Conservation (phyloP, 2,888 invertebrate genomes). For the Agonopterix heracliana region DNA sequence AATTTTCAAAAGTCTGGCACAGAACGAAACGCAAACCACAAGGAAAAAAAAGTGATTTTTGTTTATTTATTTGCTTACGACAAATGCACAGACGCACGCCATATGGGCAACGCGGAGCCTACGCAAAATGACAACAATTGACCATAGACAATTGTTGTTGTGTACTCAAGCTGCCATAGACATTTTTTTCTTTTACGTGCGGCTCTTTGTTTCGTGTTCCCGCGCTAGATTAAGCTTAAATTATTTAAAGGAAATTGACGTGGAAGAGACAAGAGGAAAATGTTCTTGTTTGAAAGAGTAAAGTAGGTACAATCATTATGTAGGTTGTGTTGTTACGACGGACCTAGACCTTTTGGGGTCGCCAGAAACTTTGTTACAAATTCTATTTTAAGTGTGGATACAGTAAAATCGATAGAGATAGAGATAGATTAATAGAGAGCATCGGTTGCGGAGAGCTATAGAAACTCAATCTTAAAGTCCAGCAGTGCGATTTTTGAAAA, state of each 20-base stretch:
- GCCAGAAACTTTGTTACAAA: too few species aligned
- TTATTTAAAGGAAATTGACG: conserved; percentile 32
- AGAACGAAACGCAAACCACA: conserved; percentile 27
- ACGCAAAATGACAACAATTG: conserved; percentile 68
- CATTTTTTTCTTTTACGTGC: conserved; percentile 25
- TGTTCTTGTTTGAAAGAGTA: not conserved
- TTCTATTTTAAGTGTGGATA: too few species aligned
- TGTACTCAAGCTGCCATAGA: conserved; percentile 39
- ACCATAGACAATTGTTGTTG: conserved; percentile 62
- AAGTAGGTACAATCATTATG: too few species aligned
- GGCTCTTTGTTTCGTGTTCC: conserved; percentile 19
- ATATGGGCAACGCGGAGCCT: conserved; percentile 50
- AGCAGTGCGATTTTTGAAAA: too few species aligned
- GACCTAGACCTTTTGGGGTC: too few species aligned
- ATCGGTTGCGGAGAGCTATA: too few species aligned
- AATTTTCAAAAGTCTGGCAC: not conserved
- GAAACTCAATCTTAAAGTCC: too few species aligned
- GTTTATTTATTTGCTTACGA: conserved; percentile 47
- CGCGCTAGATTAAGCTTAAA: conserved; percentile 25
- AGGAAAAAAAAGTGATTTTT: conserved; percentile 21
- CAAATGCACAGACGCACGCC: conserved; percentile 48
- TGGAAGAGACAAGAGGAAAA: not conserved
- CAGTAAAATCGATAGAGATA: too few species aligned
- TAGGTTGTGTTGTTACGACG: too few species aligned
- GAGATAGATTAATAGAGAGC: too few species aligned